Conservation (phyloP, 2,888 invertebrate species). For the Nasonovia ribisnigri region DNA sequence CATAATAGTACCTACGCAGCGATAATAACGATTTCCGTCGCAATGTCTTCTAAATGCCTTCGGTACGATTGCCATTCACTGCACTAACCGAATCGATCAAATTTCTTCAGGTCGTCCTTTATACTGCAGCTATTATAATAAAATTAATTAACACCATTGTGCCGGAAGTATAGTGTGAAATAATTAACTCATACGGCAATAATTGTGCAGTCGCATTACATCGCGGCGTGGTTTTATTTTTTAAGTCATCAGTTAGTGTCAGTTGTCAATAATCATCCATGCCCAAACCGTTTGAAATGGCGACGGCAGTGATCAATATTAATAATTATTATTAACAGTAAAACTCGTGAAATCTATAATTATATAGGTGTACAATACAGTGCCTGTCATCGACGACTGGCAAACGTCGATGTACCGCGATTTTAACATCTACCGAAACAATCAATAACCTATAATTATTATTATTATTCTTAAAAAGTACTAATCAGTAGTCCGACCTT, state of each 20-base stretch:
- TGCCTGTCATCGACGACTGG: not conserved
- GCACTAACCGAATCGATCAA: not conserved
- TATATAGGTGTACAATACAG: no score
- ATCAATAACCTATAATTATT: not conserved
- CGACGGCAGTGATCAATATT: not conserved
- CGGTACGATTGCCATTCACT: not conserved
- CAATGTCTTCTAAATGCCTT: not conserved
- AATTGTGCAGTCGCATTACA: not conserved
- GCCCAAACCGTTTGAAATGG: no score
- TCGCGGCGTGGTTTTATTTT: not conserved
- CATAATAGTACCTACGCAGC: not conserved
- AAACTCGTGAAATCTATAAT: not conserved
- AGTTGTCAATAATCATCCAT: not conserved
- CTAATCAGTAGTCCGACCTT: not conserved
- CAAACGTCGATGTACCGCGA: not conserved
- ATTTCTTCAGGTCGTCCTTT: not conserved
- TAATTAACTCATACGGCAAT: not conserved
- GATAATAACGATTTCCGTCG: not conserved
- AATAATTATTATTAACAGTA: not conserved
- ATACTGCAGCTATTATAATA: not conserved
- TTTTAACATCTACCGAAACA: not conserved
- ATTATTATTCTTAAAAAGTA: not conserved
- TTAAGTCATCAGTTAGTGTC: not conserved
- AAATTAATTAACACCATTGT: not conserved
- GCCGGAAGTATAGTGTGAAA: not conserved